Percentiles rank a stretch among this genome's conserved stretches.
Evolutionary conservation across 1,140 invertebrate species (phyloP).

Genomic region (Drosophila sp.): DNA sequence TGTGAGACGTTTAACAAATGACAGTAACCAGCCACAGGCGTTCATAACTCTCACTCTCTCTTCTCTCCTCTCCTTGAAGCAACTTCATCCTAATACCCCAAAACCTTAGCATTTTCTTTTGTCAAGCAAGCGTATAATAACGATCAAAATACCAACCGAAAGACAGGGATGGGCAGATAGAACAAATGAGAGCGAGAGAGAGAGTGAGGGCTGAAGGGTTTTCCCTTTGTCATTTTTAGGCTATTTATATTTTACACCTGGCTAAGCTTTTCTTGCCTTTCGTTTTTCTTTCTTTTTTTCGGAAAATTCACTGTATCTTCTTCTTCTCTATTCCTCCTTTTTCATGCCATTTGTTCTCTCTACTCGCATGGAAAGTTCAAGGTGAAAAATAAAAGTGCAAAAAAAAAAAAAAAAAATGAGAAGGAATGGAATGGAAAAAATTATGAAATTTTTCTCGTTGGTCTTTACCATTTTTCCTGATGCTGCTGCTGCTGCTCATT

Average conservation of each 20-base stretch:
- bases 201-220: background rate
- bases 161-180: background rate
- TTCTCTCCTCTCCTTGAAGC: conserved; percentile 5
- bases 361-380: conserved; percentile 51
- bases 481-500: conserved; percentile 43
- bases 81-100: conserved; percentile 19
- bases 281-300: background rate
- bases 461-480: background rate
- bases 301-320: background rate
- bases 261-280: conserved; percentile 51
- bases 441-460: conserved; percentile 23
- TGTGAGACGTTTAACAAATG: conserved; percentile 15
- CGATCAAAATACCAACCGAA: conserved; percentile 28
- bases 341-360: conserved; percentile 3
- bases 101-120: conserved; percentile 14
- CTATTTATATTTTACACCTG: conserved; percentile 72
- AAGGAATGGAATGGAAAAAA: conserved; percentile 13
- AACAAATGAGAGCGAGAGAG: background rate
- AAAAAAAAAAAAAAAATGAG: background rate
- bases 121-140: conserved; percentile 44
- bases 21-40: conserved; percentile 22
- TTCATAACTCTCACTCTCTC: conserved; percentile 20
- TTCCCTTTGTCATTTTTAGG: conserved; percentile 52
- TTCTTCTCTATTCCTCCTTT: conserved; percentile 16
- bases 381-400: conserved; percentile 23